Base-by-base conservation (phyloP, 2,888 invertebrate species). In the Scrobipalpa atriplicella region DNA sequence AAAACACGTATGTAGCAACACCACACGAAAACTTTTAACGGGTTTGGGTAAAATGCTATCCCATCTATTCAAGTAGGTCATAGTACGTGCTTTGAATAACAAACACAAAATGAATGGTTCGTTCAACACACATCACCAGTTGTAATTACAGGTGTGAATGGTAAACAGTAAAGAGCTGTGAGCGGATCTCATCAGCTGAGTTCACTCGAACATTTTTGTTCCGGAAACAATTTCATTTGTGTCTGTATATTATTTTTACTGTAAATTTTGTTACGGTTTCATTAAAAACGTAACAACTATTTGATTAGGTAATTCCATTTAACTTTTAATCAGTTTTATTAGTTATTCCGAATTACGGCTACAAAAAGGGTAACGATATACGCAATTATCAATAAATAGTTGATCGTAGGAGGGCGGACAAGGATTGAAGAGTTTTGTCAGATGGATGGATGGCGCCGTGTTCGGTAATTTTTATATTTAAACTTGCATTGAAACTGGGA, bases 381-480 rank as follows among this genome's bases (percentile, higher is more conserved):
- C 29, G 29, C 29, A 29, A 29, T 29, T 29, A 29, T 29, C 29
- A 3, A 29, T 5, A 29, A 29, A 29, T 29, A 29, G 29, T 29
- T 29, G 29, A 5, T 29, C 29, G 29, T 29, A 2, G 29, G 5
- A 5, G 29, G 29, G 29, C 5, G 29, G 5, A 29, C 2, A 29
- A 29, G 29, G 21, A 18, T 41, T 13, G 41, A 64, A 56, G 58
- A 60, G 65, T 65, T 60, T 64, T 64, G n/a, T n/a, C 18, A 38
- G 64, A 18, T 29, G 65, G 29, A n/a, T n/a, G n/a, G n/a, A n/a
- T n/a, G n/a, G n/a, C n/a, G n/a, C n/a, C 29, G 29, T 29, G 29
- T 29, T 61, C 61, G 51, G 51, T 65, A 66, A 66, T 51, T 66
- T 66, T 66, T 38, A 66, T 61, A 66, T 66, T n/a, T 61, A 66